These are phyloP conservation scores for Mesorhabditis sp. DNA, from an alignment of 2,888 invertebrate species.

Conservation along the genomic window DNA sequence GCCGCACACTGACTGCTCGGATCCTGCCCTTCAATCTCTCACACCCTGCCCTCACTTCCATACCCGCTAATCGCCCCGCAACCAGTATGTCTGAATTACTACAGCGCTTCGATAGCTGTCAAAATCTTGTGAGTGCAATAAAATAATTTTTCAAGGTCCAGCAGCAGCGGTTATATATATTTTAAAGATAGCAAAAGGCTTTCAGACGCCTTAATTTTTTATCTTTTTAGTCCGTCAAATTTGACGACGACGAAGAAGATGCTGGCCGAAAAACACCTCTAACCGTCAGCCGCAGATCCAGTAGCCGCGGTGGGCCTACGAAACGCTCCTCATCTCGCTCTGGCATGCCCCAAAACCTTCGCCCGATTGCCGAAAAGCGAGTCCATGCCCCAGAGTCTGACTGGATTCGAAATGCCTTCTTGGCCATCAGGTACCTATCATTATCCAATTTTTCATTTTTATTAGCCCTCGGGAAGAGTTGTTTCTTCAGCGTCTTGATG, in stretches of 20 bases:
- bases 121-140: not conserved
- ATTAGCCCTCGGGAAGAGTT: conserved; percentile 41
- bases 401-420: conserved; percentile 27
- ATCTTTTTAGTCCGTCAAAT: conserved; percentile 34
- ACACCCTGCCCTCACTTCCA: too few relatives aligned
- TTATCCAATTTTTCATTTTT: not conserved
- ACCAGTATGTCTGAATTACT: not conserved
- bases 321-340: conserved; percentile 14
- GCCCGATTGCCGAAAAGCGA: conserved; percentile 31
- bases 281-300: conserved; percentile 24
- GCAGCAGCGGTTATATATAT: not conserved
- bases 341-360: conserved; percentile 25
- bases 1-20: too few relatives aligned
- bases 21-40: too few relatives aligned
- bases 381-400: conserved; percentile 27
- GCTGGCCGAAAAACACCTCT: conserved; percentile 28
- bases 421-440: conserved; percentile 24
- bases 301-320: conserved; percentile 10
- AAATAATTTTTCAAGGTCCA: not conserved
- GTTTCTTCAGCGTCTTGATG: conserved; percentile 28
- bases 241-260: conserved; percentile 33
- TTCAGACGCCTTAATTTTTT: not conserved
- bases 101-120: conserved; percentile 6
- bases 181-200: not conserved
- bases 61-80: too few relatives aligned